Base-by-base conservation (phyloP, 1,140 invertebrate species). In the Cephus cinctus region DNA sequence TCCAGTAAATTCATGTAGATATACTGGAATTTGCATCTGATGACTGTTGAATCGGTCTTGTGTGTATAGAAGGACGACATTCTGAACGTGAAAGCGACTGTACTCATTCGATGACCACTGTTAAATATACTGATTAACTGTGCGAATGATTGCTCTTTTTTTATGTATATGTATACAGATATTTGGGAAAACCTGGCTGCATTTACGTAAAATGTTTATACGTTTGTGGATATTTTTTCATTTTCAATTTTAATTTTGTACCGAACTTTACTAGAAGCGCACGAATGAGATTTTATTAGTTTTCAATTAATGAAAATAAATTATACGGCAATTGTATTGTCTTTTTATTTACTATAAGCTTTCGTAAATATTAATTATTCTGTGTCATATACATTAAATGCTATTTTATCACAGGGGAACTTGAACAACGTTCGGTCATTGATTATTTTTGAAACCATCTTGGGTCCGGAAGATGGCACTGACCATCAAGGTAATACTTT, bases 401-500 rank as follows among this genome's bases (percentile, higher is more conserved):
- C n/a, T 27, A n/a, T 6, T 8, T 8, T 8, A 27, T 8, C 25
- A 27, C 25, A 6, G 25, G 6, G 6, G 25, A 8, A 27, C 25
- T 8, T 27, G n/a, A 27, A 27, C 6, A 27, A 27, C n/a, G n/a
- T n/a, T 27, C 25, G 6, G n/a, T n/a, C 25, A n/a, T 6, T 27
- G 25, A 27, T 27, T 27, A 27, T 27, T 27, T 27, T 27, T 27
- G n/a, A n/a, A 8, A 27, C 6, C 25, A n/a, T 8, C 14, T 15
- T 14, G 34, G 3, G 11, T 30, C 30, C 8, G 38, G 11, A 9
- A 27, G 4, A 32, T 35, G 14, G 30, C 47, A 50, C 15, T 50
- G 40, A 14, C 22, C 15, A 4, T n/a, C 22, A 11, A 35, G 9
- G 22, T 50, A 50, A 39, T 50, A 50, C 22, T 30, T 16, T 5